These are phyloP conservation scores for Salvelinus fontinalis DNA, from an alignment of 2,113 vertebrate genomes.

Conservation along the genomic window DNA sequence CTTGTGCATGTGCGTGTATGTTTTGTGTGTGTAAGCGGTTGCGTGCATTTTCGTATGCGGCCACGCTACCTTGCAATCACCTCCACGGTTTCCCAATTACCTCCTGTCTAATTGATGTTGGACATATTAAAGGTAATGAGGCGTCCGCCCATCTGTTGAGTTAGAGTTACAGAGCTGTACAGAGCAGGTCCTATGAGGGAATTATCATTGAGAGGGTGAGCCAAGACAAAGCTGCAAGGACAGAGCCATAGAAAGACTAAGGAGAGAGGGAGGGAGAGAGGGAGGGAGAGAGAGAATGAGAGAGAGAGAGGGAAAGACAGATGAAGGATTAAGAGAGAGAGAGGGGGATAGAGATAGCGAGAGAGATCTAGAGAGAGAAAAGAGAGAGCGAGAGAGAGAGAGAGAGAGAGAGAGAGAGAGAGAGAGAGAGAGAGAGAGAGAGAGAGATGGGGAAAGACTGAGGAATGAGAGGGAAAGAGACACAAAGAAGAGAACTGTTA, in stretches of 20 bases:
- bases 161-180: conserved; percentile 30
- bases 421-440: not conserved
- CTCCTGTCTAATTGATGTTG: conserved; percentile 73
- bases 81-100: conserved; percentile 72
- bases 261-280: not conserved
- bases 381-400: not conserved
- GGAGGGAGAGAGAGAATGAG: not conserved
- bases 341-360: not conserved
- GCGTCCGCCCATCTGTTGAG: conserved; percentile 74
- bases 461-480: not conserved
- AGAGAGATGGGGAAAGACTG: not conserved
- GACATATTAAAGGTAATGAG: conserved; percentile 78
- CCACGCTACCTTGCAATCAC: conserved; percentile 59
- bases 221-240: conserved; percentile 47
- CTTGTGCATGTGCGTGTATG: conserved; percentile 46
- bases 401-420: not conserved
- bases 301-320: not conserved
- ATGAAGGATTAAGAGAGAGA: too few relatives aligned
- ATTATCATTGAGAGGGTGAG: conserved; percentile 50
- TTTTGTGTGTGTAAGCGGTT: too few relatives aligned
- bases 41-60: conserved; percentile 50
- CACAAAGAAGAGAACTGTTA: not conserved
- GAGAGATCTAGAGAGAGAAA: not conserved
- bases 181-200: conserved; percentile 29
- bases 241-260: conserved; percentile 13